Conservation (phyloP, 2,113 vertebrate genomes). For the Clupea harengus region DNA sequence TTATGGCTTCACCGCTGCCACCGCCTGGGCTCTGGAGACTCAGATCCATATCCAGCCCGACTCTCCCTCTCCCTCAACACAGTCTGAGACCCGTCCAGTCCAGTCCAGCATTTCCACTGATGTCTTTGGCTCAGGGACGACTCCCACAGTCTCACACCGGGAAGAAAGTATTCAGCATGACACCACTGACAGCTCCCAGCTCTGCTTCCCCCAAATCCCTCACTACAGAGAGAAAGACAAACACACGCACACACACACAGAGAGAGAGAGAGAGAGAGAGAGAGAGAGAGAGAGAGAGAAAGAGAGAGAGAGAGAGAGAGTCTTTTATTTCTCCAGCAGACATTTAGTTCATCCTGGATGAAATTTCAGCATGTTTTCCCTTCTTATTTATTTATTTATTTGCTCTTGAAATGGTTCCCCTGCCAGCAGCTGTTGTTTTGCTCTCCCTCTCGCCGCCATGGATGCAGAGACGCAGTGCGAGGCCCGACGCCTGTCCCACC, state of each 20-base stretch:
- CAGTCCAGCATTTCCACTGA: not conserved
- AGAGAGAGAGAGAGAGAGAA: not conserved
- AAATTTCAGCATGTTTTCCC: not conserved
- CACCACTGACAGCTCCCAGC: constrained; percentile 1
- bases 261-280: not conserved
- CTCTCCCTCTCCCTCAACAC: not conserved
- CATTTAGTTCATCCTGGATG: not conserved
- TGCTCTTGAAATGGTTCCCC: not conserved
- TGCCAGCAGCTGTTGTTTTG: not conserved
- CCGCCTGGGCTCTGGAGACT: not conserved
- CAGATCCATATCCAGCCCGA: not conserved
- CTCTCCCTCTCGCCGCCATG: too few species aligned
- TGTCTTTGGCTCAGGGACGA: not conserved
- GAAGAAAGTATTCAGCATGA: not conserved
- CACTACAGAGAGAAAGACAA: not conserved
- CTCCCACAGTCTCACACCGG: not conserved
- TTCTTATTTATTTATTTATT: not conserved
- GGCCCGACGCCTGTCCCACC: not conserved
- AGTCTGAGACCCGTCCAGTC: not conserved
- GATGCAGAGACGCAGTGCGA: too few species aligned
- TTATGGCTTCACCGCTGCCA: not conserved
- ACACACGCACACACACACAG: not conserved
- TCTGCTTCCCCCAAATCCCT: not conserved
- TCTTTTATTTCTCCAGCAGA: not conserved
- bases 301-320: not conserved